Evolutionary conservation across 2,888 invertebrate genomes (phyloP), one percentile per base, ranked within the genome.

Genomic region (Rotaria magnacalcarata): DNA sequence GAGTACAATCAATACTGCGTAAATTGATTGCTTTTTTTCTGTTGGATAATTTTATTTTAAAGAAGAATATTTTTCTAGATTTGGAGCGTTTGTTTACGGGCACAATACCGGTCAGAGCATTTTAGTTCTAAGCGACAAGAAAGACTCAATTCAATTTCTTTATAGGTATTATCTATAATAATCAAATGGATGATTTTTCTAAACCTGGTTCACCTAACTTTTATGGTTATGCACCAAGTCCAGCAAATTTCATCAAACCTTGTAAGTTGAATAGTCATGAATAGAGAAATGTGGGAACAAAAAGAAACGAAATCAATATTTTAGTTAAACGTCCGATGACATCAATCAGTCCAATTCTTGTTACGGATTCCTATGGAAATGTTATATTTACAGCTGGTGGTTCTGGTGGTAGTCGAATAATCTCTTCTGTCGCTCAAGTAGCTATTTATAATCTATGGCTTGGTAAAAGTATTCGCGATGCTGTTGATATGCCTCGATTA

Each of bases 391-490:
- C 94, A 0, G 92, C 95, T 11, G 97, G 97, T 1, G 96, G 94
- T 1, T 95, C 96, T 2, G 96, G 97, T 4, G 97, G 97, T 52
- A 94, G 95, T 0, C 95, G 94, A 91, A 97, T 97, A 87, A 95
- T 95, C 5, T 95, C 95, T 0, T 93, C 95, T 87, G 93, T 95
- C 19, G 91, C 92, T 19, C 90, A 89, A 87, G 91, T 90, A 74
- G 85, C 85, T 34, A 84, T 87, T 67, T 84, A 85, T 19, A 60
- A 74, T 74, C 52, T 87, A 43, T 85, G 84, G 84, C 41, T 87
- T 50, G 58, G 84, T 43, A 85, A 21, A 58, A 84, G 43, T 27
- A 10, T 87, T n/a, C 85, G 85, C 47, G 84, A 85, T 34, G 60
- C 85, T 50, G 85, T 87, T n/a, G 87, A 87, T 84, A 80, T 58